Conservation (phyloP, 2,797 vertebrate species). For the Karalla daura region DNA sequence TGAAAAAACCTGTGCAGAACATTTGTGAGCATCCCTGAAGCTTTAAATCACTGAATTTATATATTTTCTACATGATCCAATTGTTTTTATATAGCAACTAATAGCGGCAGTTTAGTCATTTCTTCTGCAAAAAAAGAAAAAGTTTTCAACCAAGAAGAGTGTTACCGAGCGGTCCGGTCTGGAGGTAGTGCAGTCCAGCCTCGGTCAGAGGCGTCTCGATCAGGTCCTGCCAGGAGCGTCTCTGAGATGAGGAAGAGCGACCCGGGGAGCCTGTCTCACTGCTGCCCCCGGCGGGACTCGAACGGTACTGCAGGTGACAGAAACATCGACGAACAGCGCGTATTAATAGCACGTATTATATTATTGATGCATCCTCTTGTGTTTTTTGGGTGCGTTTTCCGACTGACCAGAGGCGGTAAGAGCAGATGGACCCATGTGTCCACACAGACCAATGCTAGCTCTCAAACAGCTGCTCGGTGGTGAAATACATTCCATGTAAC, state of each 20-base stretch:
- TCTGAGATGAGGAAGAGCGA: slow-evolving; percentile 94
- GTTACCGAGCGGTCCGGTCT: slow-evolving; percentile 92
- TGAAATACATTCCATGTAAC: background rate
- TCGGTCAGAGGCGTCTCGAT: slow-evolving; percentile 97
- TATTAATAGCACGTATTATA: background rate
- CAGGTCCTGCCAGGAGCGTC: slow-evolving; percentile 98
- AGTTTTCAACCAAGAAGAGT: too few relatives aligned
- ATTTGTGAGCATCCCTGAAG: too few relatives aligned
- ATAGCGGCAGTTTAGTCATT: too few relatives aligned
- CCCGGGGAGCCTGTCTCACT: slow-evolving; percentile 91
- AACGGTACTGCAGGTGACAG: slow-evolving; percentile 84
- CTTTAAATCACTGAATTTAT: too few relatives aligned
- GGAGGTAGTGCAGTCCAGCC: slow-evolving; percentile 96
- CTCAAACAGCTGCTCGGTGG: background rate
- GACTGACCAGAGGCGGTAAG: background rate
- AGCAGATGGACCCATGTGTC: background rate
- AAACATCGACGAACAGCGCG: background rate
- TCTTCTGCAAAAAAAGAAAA: too few relatives aligned
- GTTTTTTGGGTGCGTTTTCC: background rate
- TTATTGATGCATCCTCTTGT: background rate
- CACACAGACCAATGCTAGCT: background rate
- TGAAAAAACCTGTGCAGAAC: too few relatives aligned
- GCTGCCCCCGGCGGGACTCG: slow-evolving; percentile 89
- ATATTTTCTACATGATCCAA: too few relatives aligned
- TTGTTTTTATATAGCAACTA: too few relatives aligned